A percentile compares a stretch with the other conserved stretches of the same genome.
These are phyloP conservation scores for Pangasianodon gigas DNA, from an alignment of 2,113 vertebrate genomes.

Conservation along the genomic window DNA sequence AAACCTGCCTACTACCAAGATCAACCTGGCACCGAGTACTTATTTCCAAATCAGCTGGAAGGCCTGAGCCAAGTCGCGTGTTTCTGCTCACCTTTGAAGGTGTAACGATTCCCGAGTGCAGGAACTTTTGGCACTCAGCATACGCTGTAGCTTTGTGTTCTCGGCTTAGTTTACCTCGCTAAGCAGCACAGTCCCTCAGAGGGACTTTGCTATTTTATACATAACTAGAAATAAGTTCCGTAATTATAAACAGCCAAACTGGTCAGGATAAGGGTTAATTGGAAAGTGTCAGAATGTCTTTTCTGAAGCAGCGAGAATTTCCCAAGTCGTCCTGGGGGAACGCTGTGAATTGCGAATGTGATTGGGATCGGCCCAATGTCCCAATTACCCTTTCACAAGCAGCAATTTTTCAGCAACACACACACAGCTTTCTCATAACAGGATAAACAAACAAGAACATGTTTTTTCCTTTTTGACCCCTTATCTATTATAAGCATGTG, in stretches of 20 bases:
- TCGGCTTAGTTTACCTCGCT: not conserved
- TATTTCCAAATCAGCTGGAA: not conserved
- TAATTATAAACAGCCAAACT: constrained; percentile 22
- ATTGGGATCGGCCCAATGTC: not conserved
- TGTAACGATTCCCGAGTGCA: not conserved
- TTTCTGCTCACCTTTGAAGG: constrained; percentile 13
- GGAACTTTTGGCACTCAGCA: not conserved
- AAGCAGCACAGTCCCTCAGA: not conserved
- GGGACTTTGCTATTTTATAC: not conserved
- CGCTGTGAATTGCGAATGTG: not conserved
- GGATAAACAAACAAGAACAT: not conserved
- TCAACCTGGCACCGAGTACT: not conserved
- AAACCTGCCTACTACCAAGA: not conserved
- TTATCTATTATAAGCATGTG: not conserved
- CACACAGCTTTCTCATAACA: not conserved
- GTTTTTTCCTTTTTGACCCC: not conserved
- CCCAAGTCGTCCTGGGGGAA: not conserved
- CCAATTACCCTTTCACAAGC: not conserved
- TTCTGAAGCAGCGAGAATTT: not conserved
- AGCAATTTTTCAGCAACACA: not conserved
- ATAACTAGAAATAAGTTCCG: not conserved
- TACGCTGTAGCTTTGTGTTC: not conserved
- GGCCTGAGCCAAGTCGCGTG: not conserved
- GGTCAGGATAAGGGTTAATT: not conserved
- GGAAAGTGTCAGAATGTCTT: not conserved